Conservation (phyloP, 1,140 invertebrate species). For the Drosophila varians region DNA sequence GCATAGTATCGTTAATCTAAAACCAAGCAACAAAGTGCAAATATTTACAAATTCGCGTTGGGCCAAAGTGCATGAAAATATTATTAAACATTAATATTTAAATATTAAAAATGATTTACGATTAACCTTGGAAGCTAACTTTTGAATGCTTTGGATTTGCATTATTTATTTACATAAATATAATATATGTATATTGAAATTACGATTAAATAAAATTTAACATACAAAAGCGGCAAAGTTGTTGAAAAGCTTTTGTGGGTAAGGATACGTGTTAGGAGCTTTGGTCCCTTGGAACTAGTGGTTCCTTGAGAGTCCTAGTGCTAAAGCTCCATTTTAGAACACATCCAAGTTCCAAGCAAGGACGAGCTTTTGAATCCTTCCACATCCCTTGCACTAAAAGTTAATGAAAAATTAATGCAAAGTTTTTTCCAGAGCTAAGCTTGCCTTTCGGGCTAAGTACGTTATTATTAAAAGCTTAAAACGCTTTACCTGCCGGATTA, state of each 20-base stretch:
- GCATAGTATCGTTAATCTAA: constrained; percentile 34
- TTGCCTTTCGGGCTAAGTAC: neutral
- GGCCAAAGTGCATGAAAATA: constrained; percentile 33
- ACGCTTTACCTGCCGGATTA: neutral
- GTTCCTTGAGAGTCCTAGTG: neutral
- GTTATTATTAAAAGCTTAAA: constrained; percentile 1
- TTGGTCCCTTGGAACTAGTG: neutral
- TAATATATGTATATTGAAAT: constrained; percentile 44
- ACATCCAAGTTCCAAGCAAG: neutral
- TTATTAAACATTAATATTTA: constrained; percentile 7
- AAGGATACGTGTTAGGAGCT: neutral
- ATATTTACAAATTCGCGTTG: constrained; percentile 68
- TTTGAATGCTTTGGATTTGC: constrained; percentile 79
- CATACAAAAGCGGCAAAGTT: neutral
- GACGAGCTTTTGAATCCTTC: neutral
- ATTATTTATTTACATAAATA: constrained; percentile 68
- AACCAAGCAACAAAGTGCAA: constrained; percentile 52
- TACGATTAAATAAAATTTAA: constrained; percentile 46
- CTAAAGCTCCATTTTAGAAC: neutral
- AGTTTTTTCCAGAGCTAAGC: neutral
- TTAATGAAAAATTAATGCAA: neutral
- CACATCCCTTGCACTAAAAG: too few species aligned
- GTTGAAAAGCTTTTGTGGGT: too few species aligned
- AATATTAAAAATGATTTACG: constrained; percentile 28
- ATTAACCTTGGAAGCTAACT: constrained; percentile 45